phyloP scores from a whole-genome alignment of 2,797 vertebrate genomes.

The Megaceryle alcyon region DNA sequence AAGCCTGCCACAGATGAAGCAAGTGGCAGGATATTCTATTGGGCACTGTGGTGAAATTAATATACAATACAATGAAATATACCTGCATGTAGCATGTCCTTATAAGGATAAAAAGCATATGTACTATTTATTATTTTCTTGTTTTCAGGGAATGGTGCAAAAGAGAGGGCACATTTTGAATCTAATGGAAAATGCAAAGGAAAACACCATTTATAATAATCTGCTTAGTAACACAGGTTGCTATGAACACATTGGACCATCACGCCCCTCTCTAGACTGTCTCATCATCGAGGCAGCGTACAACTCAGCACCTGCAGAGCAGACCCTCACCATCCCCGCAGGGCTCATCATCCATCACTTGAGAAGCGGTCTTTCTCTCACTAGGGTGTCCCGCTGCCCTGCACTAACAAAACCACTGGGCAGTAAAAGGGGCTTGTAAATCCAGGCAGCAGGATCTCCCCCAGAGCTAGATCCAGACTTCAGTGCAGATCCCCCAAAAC shows the following conservation, averaged over 20 bases:
- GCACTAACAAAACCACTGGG: background rate
- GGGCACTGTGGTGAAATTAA: background rate
- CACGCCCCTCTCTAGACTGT: background rate
- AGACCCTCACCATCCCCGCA: accelerated
- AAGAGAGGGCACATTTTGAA: background rate
- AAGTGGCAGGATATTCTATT: background rate
- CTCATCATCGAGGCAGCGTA: background rate
- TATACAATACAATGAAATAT: background rate
- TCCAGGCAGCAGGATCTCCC: background rate
- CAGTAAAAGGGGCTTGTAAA: background rate
- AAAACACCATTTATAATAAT: background rate
- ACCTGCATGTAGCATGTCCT: background rate
- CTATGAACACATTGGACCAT: background rate
- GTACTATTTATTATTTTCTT: background rate
- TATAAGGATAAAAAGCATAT: background rate
- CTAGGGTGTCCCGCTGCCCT: background rate
- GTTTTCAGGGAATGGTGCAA: background rate
- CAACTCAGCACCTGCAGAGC: background rate
- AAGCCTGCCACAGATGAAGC: background rate
- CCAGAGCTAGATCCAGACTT: background rate
- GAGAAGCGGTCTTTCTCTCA: background rate
- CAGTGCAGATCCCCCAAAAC: background rate
- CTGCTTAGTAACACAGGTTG: background rate
- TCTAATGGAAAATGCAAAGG: background rate
- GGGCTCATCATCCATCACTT: background rate